These are phyloP conservation scores for Platypus cylindrus DNA, from an alignment of 2,888 invertebrate genomes.

Conservation along the genomic window DNA sequence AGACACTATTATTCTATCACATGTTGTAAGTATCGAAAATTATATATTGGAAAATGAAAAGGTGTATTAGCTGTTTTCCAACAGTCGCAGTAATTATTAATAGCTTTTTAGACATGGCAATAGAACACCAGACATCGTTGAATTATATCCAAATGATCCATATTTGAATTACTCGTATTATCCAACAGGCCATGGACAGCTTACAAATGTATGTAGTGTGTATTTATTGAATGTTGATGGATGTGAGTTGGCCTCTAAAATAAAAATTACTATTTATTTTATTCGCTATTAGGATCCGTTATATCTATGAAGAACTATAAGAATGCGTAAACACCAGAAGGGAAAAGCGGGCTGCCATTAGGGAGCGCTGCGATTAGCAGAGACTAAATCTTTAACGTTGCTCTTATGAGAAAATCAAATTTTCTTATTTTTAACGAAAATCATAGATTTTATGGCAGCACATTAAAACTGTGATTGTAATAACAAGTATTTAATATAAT, in stretches of 20 bases:
- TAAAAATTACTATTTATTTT: too few relatives aligned
- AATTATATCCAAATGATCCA: constrained; percentile 56
- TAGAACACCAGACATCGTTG: constrained; percentile 50
- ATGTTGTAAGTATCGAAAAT: constrained; percentile 10
- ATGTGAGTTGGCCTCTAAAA: too few relatives aligned
- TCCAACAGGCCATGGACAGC: constrained; percentile 62
- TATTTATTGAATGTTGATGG: not conserved
- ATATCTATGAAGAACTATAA: not conserved
- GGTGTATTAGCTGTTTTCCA: too few relatives aligned
- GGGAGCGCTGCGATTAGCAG: too few relatives aligned
- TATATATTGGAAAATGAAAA: not conserved
- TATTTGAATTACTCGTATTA: constrained; percentile 48
- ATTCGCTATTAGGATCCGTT: not conserved
- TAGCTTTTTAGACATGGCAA: constrained; percentile 66
- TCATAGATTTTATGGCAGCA: too few relatives aligned
- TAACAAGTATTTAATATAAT: too few relatives aligned
- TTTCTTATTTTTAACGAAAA: too few relatives aligned
- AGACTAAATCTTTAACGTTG: too few relatives aligned
- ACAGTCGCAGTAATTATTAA: constrained; percentile 1
- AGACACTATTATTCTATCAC: constrained; percentile 7
- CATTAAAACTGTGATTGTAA: too few relatives aligned
- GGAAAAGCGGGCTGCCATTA: too few relatives aligned
- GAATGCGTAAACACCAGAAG: too few relatives aligned
- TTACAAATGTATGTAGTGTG: constrained; percentile 49
- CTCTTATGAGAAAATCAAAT: too few relatives aligned